Evolutionary conservation across 2,113 vertebrate genomes (phyloP), one percentile per base, ranked within the genome.

Genomic region (Notechis scutatus): DNA sequence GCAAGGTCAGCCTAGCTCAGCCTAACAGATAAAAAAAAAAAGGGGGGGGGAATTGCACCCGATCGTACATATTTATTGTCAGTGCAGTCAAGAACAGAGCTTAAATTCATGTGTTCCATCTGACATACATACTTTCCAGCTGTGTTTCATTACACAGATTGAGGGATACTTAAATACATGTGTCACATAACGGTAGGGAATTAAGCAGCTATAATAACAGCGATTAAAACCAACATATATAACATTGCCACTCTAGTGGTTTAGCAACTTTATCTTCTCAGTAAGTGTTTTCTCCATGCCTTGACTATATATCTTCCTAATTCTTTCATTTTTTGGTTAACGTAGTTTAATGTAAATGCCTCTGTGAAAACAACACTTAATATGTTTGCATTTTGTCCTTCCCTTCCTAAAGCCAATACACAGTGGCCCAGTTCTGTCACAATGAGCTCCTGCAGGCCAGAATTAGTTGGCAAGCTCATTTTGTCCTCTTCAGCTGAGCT

Each of bases 1-100:
- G 91, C 90, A 91, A 23, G 0, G 89, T 74, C 6, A 95, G 93
- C 23, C 64, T 94, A 0, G 94, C 94, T 95, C 1, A 91, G 92
- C 21, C 47, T 10, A 64, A 93, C 94, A 64, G 95, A 94, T 56
- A 92, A 86, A 74, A 45, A 92, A 86, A 74, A 88, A 45, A 34
- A 85, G 64, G 7, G 47, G 47, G 1, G 26, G 10, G 26, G 0
- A 64, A 64, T 29, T 64, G 59, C 55, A 26, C 0, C 29, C 55
- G 14, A 5, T 26, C 34, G 23, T 24, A 64, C 86, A 64, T 12
- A 23, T 47, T 88, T 12, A 23, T 47, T 88, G 61, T 7, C 20
- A 29, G 4, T 9, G 18, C 9, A 47, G 42, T 52, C 57, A 64
- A 87, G n/a, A 50, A 50, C 47, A 50, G 24, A 42, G 18, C 54